phyloP scores from a whole-genome alignment of 2,113 vertebrate species.

The Elachura formosa region DNA sequence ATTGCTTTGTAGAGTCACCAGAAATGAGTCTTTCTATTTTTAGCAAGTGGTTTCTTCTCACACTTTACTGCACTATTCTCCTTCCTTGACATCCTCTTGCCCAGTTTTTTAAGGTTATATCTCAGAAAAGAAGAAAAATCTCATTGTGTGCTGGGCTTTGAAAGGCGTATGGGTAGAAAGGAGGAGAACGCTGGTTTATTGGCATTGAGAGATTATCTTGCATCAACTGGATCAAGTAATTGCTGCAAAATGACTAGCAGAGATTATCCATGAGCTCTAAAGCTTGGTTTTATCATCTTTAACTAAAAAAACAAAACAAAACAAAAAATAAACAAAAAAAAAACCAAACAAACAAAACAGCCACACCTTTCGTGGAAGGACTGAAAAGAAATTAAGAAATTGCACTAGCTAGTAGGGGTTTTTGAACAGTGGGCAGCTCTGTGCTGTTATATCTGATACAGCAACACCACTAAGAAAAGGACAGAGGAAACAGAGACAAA shows the following conservation, averaged over 20 bases:
- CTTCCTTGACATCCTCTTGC: background rate
- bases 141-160: background rate
- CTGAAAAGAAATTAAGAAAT: background rate
- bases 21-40: background rate
- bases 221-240: background rate
- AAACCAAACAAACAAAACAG: too few relatives aligned
- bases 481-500: background rate
- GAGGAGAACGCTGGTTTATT: background rate
- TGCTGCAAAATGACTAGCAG: background rate
- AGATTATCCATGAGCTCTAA: background rate
- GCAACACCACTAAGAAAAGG: background rate
- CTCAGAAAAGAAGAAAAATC: background rate
- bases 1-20: background rate
- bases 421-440: background rate
- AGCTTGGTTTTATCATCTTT: background rate
- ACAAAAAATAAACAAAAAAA: too few relatives aligned
- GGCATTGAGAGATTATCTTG: background rate
- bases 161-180: background rate
- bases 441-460: background rate
- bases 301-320: background rate
- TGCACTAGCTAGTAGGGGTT: background rate
- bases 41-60: background rate
- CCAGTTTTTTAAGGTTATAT: background rate
- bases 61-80: background rate
- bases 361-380: background rate